Evolutionary conservation across 2,888 invertebrate genomes (phyloP).

Genomic region (Drosophila macrospina): DNA sequence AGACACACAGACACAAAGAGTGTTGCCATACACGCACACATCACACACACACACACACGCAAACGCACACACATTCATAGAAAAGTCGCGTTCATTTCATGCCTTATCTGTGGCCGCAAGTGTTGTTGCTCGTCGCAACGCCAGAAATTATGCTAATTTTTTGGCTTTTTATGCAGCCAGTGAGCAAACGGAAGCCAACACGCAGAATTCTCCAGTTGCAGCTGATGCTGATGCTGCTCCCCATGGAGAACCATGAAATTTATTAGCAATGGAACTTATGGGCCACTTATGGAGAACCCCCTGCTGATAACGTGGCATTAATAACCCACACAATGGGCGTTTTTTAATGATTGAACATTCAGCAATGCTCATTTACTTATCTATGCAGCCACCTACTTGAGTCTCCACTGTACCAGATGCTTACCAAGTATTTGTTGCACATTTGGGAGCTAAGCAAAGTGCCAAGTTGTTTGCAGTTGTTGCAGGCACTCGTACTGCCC

Average conservation of each 20-base stretch:
- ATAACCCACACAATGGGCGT: constrained; percentile 56
- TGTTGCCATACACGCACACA: background rate
- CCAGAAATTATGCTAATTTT: constrained; percentile 78
- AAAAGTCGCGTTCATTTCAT: constrained; percentile 69
- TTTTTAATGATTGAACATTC: constrained; percentile 70
- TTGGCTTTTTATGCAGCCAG: constrained; percentile 71
- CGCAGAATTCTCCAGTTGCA: constrained; percentile 45
- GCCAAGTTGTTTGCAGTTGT: constrained; percentile 32
- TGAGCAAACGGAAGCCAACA: constrained; percentile 40
- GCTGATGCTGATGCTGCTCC: constrained; percentile 34
- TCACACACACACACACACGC: constrained; percentile 11
- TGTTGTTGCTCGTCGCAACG: constrained; percentile 60
- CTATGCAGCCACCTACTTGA: constrained; percentile 39
- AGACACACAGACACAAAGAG: constrained; percentile 18
- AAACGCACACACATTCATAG: constrained; percentile 16
- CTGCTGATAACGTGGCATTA: constrained; percentile 71
- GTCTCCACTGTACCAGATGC: constrained; percentile 16
- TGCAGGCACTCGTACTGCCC: constrained; percentile 26
- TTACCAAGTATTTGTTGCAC: constrained; percentile 60
- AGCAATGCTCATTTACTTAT: constrained; percentile 63
- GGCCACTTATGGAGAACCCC: constrained; percentile 30
- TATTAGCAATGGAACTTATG: constrained; percentile 54
- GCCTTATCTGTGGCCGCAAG: constrained; percentile 75
- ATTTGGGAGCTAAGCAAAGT: constrained; percentile 66
- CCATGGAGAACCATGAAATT: constrained; percentile 55